phyloP scores from a whole-genome alignment of 2,113 vertebrate species.

The Cynocephalus volans region DNA sequence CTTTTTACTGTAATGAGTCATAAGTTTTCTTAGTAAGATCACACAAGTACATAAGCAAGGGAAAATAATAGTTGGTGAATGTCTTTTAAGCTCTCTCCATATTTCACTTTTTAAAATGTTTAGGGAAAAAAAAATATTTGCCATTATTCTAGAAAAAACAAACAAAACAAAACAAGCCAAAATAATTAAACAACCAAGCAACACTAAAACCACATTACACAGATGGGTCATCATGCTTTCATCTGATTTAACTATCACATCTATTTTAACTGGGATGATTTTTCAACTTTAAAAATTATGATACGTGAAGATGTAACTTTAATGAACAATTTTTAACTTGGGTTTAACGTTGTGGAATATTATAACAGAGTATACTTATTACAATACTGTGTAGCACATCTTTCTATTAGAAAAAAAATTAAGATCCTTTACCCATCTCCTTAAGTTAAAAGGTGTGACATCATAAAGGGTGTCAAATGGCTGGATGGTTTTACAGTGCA shows the following conservation, averaged over 20 bases:
- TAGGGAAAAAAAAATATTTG: slow-evolving; percentile 84
- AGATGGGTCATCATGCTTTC: slow-evolving; percentile 92
- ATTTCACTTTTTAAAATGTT: slow-evolving; percentile 75
- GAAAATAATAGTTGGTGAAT: too few relatives aligned
- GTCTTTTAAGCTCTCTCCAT: too few relatives aligned
- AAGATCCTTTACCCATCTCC: slow-evolving; percentile 94
- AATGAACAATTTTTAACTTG: slow-evolving; percentile 87
- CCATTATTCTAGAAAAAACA: slow-evolving; percentile 90
- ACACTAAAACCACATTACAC: slow-evolving; percentile 92
- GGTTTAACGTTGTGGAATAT: slow-evolving; percentile 89
- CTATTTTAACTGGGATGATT: slow-evolving; percentile 91
- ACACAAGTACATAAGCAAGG: too few relatives aligned
- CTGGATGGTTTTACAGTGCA: slow-evolving; percentile 94
- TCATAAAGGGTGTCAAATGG: slow-evolving; percentile 93
- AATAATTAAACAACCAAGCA: slow-evolving; percentile 90
- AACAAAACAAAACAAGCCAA: slow-evolving; percentile 90
- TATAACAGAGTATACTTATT: slow-evolving; percentile 91
- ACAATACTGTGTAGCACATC: slow-evolving; percentile 93
- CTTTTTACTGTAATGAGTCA: too few relatives aligned
- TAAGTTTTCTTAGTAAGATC: too few relatives aligned
- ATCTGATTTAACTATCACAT: slow-evolving; percentile 90
- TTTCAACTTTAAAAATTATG: slow-evolving; percentile 91
- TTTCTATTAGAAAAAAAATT: slow-evolving; percentile 92
- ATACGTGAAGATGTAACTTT: slow-evolving; percentile 87
- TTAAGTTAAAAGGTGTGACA: slow-evolving; percentile 93